Evolutionary conservation across 2,888 invertebrate genomes (phyloP).

Genomic region (Amblyteles armatorius): DNA sequence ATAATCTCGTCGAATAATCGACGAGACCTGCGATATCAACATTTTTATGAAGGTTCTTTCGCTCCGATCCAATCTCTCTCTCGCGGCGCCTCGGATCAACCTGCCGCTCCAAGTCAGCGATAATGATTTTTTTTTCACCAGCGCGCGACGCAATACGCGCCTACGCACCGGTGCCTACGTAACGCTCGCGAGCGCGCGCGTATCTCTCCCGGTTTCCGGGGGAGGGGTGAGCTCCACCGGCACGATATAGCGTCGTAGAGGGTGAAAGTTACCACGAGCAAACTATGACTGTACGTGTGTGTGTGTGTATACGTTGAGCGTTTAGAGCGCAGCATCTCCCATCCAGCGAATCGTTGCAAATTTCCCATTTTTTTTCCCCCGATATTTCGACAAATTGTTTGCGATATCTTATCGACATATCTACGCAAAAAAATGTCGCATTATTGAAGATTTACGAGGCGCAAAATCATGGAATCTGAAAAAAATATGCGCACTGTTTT

Average conservation of each 20-base stretch:
- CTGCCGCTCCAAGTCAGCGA: constrained; percentile 27
- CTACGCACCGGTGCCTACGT: constrained; percentile 11
- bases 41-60: background rate
- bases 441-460: background rate
- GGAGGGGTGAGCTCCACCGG: constrained; percentile 19
- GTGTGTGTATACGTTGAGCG: constrained; percentile 25
- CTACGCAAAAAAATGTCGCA: background rate
- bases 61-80: background rate
- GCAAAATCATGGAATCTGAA: background rate
- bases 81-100: background rate
- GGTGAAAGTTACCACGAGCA: constrained; percentile 50
- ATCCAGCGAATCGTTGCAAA: background rate
- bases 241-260: background rate
- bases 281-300: constrained; percentile 1
- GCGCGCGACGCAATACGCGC: constrained; percentile 24
- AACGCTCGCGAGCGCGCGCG: constrained; percentile 2
- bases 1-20: background rate
- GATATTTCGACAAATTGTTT: background rate
- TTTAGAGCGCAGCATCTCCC: constrained; percentile 41
- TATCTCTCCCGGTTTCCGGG: constrained; percentile 46
- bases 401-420: background rate
- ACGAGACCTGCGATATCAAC: background rate
- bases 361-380: background rate
- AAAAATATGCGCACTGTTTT: background rate
- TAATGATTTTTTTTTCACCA: constrained; percentile 37